Conservation (phyloP, 2,113 vertebrate species). For the Syrmaticus mikado region DNA sequence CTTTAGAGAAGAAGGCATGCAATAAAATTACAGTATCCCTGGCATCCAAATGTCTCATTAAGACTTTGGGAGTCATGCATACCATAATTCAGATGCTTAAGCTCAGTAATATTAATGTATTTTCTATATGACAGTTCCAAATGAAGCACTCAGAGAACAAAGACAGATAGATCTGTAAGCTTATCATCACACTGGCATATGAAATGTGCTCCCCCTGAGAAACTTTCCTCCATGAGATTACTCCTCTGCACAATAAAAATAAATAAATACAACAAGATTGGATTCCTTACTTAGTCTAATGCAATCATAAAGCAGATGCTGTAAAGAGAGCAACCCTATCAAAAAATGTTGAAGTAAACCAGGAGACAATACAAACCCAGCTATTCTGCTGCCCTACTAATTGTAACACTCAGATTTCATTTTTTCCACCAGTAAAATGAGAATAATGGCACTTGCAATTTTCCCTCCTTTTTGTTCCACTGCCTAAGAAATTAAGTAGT, state of each 20-base stretch:
- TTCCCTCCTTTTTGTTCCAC: neutral
- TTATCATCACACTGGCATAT: neutral
- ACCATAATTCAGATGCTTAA: neutral
- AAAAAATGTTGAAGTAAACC: neutral
- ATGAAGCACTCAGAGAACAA: neutral
- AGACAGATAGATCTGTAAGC: neutral
- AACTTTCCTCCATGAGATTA: slow-evolving; percentile 1
- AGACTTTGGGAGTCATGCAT: neutral
- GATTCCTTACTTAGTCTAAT: neutral
- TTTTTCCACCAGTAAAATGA: slow-evolving; percentile 16
- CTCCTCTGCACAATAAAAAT: accelerated
- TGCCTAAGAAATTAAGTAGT: neutral
- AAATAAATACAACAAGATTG: neutral
- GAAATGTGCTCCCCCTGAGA: neutral
- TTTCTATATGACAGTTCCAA: neutral
- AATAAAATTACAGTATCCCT: neutral
- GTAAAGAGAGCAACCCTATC: slow-evolving; percentile 1
- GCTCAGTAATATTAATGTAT: neutral
- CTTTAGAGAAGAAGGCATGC: neutral
- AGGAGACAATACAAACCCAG: slow-evolving; percentile 3
- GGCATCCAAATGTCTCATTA: neutral
- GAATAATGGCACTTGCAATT: neutral
- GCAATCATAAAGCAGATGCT: neutral
- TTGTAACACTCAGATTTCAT: neutral
- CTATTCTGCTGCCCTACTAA: neutral